Evolutionary conservation across 2,113 vertebrate species (phyloP).

Genomic region (Chaetura pelagica): DNA sequence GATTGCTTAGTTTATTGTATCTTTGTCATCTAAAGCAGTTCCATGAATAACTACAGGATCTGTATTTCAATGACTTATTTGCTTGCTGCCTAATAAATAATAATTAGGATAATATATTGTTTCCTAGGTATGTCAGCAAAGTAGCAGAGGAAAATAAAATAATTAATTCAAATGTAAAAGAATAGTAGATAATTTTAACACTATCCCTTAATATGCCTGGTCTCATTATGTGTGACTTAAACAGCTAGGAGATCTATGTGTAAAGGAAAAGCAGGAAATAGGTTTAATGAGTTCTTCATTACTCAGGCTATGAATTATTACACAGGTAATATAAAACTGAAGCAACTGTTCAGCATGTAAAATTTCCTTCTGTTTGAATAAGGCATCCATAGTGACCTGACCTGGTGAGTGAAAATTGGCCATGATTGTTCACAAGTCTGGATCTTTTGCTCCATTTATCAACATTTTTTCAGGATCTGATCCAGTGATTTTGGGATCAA

Average conservation of each 20-base stretch:
- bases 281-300: slow-evolving; percentile 78
- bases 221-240: slow-evolving; percentile 72
- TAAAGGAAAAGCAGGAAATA: slow-evolving; percentile 68
- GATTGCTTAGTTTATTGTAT: slow-evolving; percentile 77
- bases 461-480: slow-evolving; percentile 34
- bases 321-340: slow-evolving; percentile 69
- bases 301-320: slow-evolving; percentile 74
- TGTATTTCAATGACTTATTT: slow-evolving; percentile 81
- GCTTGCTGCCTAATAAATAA: slow-evolving; percentile 81
- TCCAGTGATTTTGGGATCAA: slow-evolving; percentile 15
- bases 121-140: slow-evolving; percentile 71
- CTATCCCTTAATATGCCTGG: slow-evolving; percentile 71
- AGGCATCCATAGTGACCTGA: slow-evolving; percentile 48
- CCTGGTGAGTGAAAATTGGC: background rate
- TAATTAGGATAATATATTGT: slow-evolving; percentile 83
- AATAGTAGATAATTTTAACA: slow-evolving; percentile 78
- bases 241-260: slow-evolving; percentile 71
- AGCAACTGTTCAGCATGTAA: slow-evolving; percentile 55
- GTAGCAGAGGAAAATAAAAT: slow-evolving; percentile 71
- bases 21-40: slow-evolving; percentile 80
- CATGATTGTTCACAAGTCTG: slow-evolving; percentile 43
- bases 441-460: background rate
- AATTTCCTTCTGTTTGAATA: slow-evolving; percentile 65
- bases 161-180: slow-evolving; percentile 72
- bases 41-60: slow-evolving; percentile 81